These are phyloP conservation scores for Oryzias dopingdopingensis DNA, from an alignment of 2,797 vertebrate species.

Conservation along the genomic window DNA sequence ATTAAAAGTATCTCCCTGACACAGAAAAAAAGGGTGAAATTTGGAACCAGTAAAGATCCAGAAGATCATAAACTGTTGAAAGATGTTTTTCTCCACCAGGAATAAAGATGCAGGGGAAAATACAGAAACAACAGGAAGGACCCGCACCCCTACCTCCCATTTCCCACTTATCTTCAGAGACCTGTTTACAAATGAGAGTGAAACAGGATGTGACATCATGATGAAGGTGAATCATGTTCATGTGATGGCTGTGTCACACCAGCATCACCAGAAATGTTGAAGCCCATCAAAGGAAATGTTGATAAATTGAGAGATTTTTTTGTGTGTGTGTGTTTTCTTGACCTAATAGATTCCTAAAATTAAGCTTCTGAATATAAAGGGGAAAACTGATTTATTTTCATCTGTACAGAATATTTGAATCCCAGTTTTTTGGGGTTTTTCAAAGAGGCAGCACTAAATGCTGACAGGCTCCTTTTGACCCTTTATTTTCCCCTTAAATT, in stretches of 20 bases:
- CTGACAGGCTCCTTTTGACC: slow-evolving; percentile 70
- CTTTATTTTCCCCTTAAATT: slow-evolving; percentile 67
- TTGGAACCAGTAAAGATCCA: too few species aligned
- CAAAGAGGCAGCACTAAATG: slow-evolving; percentile 55
- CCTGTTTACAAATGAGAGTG: slow-evolving; percentile 65
- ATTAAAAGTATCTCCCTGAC: too few species aligned
- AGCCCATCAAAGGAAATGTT: slow-evolving; percentile 17
- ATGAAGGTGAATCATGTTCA: slow-evolving; percentile 56
- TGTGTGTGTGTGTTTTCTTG: too few species aligned
- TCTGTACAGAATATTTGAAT: too few species aligned
- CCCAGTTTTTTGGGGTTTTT: slow-evolving; percentile 11
- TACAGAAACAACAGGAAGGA: slow-evolving; percentile 46
- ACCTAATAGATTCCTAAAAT: too few species aligned
- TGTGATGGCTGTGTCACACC: slow-evolving; percentile 35
- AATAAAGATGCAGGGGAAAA: neutral
- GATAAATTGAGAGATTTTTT: neutral
- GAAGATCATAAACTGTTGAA: too few species aligned
- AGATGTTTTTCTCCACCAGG: neutral
- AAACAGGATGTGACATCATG: slow-evolving; percentile 68
- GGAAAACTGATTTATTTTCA: too few species aligned
- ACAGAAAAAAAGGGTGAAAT: too few species aligned
- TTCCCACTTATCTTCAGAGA: slow-evolving; percentile 52
- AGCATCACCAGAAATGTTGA: slow-evolving; percentile 30
- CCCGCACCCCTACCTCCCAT: slow-evolving; percentile 5
- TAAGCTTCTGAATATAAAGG: too few species aligned